Conservation (phyloP, 2,797 vertebrate species). For the Macrochelys suwanniensis region DNA sequence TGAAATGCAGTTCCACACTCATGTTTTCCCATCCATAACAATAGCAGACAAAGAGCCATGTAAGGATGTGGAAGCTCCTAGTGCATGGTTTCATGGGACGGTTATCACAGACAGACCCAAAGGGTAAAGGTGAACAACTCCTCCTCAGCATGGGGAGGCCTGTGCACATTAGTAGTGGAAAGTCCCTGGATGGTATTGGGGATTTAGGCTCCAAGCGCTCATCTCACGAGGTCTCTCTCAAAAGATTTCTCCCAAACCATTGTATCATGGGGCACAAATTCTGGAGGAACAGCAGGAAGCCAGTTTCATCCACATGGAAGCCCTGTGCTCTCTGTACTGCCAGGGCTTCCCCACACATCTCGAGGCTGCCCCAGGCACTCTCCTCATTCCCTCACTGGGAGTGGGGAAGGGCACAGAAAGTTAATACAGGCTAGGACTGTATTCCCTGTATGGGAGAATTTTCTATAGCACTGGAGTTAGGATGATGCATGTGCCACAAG, state of each 20-base stretch:
- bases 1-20: background rate
- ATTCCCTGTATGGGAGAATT: background rate
- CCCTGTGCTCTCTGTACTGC: background rate
- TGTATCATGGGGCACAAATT: background rate
- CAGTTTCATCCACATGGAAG: background rate
- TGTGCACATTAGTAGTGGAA: background rate
- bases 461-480: background rate
- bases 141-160: background rate
- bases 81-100: no score
- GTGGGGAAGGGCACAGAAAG: background rate
- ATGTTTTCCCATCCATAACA: background rate
- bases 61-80: background rate
- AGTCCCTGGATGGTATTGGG: background rate
- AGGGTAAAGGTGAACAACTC: background rate
- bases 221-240: background rate
- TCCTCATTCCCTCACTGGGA: background rate
- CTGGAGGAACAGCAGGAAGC: fast-evolving
- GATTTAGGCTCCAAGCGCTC: background rate
- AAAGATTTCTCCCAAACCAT: background rate
- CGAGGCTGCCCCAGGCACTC: background rate
- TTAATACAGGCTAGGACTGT: background rate
- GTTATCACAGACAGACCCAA: background rate
- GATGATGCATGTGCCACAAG: background rate
- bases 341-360: background rate
- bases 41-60: background rate